A percentile compares a stretch with the other conserved stretches of the same genome.
Evolutionary conservation across 2,888 invertebrate genomes (phyloP).

Genomic region (Stenotaenia linearis): DNA sequence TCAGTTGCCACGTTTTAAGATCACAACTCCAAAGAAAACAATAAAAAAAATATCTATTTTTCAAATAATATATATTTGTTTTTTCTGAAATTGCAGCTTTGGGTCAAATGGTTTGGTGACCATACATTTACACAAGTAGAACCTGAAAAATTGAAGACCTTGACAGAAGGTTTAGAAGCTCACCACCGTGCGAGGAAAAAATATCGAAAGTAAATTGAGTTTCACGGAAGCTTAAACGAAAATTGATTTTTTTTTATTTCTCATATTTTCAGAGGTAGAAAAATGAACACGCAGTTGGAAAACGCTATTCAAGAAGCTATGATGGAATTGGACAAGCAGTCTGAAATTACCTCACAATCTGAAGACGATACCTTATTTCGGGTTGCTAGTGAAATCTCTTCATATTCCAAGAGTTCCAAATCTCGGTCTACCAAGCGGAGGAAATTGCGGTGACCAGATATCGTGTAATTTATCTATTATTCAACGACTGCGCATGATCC

Average conservation of each 20-base stretch:
- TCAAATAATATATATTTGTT: neutral
- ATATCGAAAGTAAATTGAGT: conserved; percentile 74
- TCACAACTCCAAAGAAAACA: neutral
- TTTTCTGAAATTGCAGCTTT: conserved; percentile 49
- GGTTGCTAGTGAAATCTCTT: conserved; percentile 1
- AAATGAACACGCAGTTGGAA: conserved; percentile 82
- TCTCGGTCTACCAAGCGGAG: conserved; percentile 28
- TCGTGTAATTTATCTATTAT: neutral
- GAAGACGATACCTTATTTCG: neutral
- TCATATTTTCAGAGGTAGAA: conserved; percentile 69
- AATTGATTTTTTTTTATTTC: neutral
- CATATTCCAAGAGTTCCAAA: conserved; percentile 27
- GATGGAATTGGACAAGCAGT: conserved; percentile 65
- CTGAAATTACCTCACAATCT: conserved; percentile 28
- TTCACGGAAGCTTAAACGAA: neutral
- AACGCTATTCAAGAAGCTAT: conserved; percentile 90
- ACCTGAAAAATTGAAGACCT: conserved; percentile 66
- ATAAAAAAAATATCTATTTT: neutral
- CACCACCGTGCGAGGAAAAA: conserved; percentile 82
- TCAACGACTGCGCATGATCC: neutral
- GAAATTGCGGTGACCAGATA: conserved; percentile 29
- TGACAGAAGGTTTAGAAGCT: conserved; percentile 80
- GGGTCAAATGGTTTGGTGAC: conserved; percentile 64
- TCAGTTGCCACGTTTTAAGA: neutral
- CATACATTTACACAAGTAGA: conserved; percentile 64